Conservation (phyloP, 2,888 invertebrate species). For the Hirtodrosophila cameraria region DNA sequence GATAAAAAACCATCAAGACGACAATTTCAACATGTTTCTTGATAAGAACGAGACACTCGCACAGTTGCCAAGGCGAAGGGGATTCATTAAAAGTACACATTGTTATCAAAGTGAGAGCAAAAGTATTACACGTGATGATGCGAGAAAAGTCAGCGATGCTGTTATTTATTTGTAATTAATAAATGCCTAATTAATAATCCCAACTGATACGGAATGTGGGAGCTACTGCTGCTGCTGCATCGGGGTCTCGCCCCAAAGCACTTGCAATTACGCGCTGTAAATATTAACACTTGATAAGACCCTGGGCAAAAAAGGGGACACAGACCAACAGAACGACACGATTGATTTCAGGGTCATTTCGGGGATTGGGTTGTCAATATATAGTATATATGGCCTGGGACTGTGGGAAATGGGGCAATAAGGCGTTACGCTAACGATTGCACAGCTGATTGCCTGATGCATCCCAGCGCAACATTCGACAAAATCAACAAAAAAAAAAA, state of each 20-base stretch:
- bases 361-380: constrained; percentile 13
- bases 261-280: constrained; percentile 50
- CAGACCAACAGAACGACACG: background rate
- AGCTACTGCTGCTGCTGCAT: background rate
- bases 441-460: constrained; percentile 17
- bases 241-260: constrained; percentile 33
- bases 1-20: constrained; percentile 6
- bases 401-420: constrained; percentile 30
- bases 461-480: background rate
- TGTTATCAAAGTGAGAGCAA: constrained; percentile 15
- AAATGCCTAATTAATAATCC: constrained; percentile 49
- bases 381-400: too few species aligned
- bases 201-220: constrained; percentile 31
- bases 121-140: constrained; percentile 27
- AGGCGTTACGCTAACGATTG: constrained; percentile 7
- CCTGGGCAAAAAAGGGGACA: background rate
- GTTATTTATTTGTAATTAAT: constrained; percentile 33
- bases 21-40: background rate
- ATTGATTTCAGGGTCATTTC: constrained; percentile 7
- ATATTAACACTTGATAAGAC: constrained; percentile 50
- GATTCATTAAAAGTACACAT: background rate
- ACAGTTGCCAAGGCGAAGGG: too few species aligned
- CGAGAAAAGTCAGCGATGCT: constrained; percentile 5
- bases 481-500: background rate
- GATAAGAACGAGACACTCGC: too few species aligned